phyloP scores from a whole-genome alignment of 2,888 invertebrate species.

The Stenodera caucasica region DNA sequence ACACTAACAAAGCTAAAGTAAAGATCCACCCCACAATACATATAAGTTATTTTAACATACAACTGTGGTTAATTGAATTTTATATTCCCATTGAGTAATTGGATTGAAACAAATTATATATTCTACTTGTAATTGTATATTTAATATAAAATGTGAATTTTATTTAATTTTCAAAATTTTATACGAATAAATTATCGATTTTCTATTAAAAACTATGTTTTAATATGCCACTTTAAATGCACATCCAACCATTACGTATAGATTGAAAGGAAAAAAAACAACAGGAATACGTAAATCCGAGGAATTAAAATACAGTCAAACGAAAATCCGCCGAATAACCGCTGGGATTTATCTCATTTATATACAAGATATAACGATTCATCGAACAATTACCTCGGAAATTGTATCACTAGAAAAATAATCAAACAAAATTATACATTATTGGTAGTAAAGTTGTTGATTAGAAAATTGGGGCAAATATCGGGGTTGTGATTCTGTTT shows the following conservation, averaged over 20 bases:
- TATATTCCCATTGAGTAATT: background rate
- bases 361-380: background rate
- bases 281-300: background rate
- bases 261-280: constrained; percentile 1
- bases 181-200: background rate
- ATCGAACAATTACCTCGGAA: background rate
- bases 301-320: constrained; percentile 7
- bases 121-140: no score
- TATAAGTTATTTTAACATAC: background rate
- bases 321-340: background rate
- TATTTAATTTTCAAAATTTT: no score
- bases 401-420: background rate
- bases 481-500: background rate
- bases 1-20: background rate
- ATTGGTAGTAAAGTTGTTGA: background rate
- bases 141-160: no score
- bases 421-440: background rate
- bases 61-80: background rate
- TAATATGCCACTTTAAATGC: constrained; percentile 1
- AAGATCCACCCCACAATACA: background rate
- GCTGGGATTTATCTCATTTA: background rate
- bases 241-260: background rate
- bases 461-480: background rate
- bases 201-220: constrained; percentile 1
- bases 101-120: background rate